Evolutionary conservation across 2,888 invertebrate species (phyloP), one percentile per base, ranked within the genome.

Genomic region (Platerodrilus igneus): DNA sequence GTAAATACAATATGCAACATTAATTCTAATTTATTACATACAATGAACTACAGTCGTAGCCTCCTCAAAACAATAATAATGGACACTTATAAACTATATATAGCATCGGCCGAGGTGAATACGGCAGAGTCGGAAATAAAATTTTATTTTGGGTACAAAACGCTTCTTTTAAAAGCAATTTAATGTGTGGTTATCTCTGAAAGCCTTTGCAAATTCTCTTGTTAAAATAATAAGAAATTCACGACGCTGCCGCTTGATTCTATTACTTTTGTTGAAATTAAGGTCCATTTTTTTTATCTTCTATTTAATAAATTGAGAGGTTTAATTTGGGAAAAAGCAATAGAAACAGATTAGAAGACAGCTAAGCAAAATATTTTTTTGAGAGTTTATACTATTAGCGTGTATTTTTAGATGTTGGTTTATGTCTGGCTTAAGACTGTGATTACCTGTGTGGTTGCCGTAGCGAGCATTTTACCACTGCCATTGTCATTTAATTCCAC

Each of bases 21-120:
- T 45, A 33, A 51, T 51, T 47, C 53, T 58, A 62, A 58, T 58
- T 55, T 44, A 48, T 53, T 56, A 56, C 56, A 59, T 57, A 47
- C 52, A 49, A 47, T 48, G 39, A 44, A 45, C 62, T 63, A 66
- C 59, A 56, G 61, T 67, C 67, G 66, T 67, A 66, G 62, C 66
- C 67, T 67, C 67, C 67, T 67, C 67, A 64, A 62, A 49, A n/a
- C n/a, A n/a, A n/a, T n/a, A n/a, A 59, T 58, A 57, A 58, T 36
- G 22, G 32, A 41, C 37, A 41, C 41, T 32, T 31, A 31, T 37
- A 32, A 31, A 33, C 38, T 38, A 43, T 38, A 42, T 37, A 37
- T 42, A 42, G 37, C 54, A 58, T 59, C 59, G 60, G 63, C 63
- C 64, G 64, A 66, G 64, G 65, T 62, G 47, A 42, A 48, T 57